Conservation (phyloP, 2,113 vertebrate genomes). For the Perca fluviatilis region DNA sequence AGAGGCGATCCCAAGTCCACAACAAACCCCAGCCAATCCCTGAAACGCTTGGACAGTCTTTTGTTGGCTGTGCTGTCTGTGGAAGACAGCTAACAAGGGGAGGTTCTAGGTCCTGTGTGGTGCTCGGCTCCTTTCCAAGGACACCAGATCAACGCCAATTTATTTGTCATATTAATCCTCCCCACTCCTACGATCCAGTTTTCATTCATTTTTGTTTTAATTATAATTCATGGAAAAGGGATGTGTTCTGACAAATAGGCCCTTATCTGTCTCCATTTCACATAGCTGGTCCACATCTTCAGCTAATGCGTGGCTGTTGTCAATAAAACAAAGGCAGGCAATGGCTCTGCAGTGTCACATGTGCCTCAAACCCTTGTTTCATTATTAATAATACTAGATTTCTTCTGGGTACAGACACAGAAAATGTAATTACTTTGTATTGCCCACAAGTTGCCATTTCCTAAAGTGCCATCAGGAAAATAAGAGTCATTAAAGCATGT, state of each 20-base stretch:
- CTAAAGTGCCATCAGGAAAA: constrained; percentile 81
- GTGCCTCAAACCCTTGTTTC: constrained; percentile 64
- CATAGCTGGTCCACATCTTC: constrained; percentile 8
- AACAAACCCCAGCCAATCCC: constrained; percentile 47
- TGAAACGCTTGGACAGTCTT: constrained; percentile 53
- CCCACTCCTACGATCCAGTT: neutral
- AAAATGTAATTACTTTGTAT: constrained; percentile 80
- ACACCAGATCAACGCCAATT: constrained; percentile 31
- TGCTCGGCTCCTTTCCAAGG: constrained; percentile 25
- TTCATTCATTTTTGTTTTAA: constrained; percentile 23
- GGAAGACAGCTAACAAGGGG: constrained; percentile 46
- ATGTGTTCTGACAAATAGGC: constrained; percentile 26
- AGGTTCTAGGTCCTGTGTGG: constrained; percentile 33
- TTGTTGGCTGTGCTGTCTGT: constrained; percentile 49
- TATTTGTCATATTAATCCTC: constrained; percentile 22
- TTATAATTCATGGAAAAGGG: constrained; percentile 30
- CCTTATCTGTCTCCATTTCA: constrained; percentile 1
- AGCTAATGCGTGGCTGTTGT: constrained; percentile 47
- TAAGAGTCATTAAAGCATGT: constrained; percentile 74
- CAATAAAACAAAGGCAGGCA: constrained; percentile 57
- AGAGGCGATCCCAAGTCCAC: constrained; percentile 45
- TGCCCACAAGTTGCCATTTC: constrained; percentile 81
- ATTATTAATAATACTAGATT: constrained; percentile 77
- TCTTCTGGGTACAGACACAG: constrained; percentile 68
- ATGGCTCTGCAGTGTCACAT: constrained; percentile 57